Base-by-base conservation (phyloP, 2,888 invertebrate species). In the Euspilapteryx auroguttella region DNA sequence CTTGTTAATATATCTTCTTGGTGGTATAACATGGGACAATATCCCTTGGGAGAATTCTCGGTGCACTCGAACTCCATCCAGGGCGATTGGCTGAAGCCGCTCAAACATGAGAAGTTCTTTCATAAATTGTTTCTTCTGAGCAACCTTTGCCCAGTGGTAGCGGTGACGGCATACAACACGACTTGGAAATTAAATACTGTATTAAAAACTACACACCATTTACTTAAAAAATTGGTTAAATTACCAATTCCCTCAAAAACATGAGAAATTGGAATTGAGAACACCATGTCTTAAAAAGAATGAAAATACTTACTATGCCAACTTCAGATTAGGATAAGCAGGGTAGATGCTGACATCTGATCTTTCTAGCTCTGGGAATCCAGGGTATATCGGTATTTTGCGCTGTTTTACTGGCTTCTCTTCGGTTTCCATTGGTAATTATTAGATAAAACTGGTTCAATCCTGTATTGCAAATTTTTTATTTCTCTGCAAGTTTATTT, bases 131-230 rank as follows among this genome's bases (percentile, higher is more conserved):
- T 58, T 73, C 27, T 75, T 75, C 38, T 79, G 80, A 11, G 66
- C 62, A 29, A 62, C 59, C 24, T 66, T 76, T 0, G 76, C 63
- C 49, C 57, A 65, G 37, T 73, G 68, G 40, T 81, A 80, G 28
- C 85, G 77, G 38, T 80, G 80, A 3, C 82, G 79, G 45, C 85
- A 85, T 9, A 82, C 75, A n/a, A 83, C 80, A 24, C 79, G 55
- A 47, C 85, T 85, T n/a, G n/a, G n/a, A n/a, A n/a, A 34, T 8
- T 31, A 22, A 22, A 29, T 34, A 24, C 22, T 22, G 14, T 2
- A 24, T 29, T 10, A 3, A 13, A 3, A 27, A 25, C n/a, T n/a
- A n/a, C n/a, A n/a, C n/a, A n/a, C n/a, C n/a, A n/a, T n/a, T n/a
- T n/a, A n/a, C n/a, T n/a, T n/a, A n/a, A n/a, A n/a, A n/a, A n/a